Percentiles rank a stretch among this genome's conserved stretches.
Evolutionary conservation across 1,140 invertebrate species (phyloP).

Genomic region (Ips typographus): DNA sequence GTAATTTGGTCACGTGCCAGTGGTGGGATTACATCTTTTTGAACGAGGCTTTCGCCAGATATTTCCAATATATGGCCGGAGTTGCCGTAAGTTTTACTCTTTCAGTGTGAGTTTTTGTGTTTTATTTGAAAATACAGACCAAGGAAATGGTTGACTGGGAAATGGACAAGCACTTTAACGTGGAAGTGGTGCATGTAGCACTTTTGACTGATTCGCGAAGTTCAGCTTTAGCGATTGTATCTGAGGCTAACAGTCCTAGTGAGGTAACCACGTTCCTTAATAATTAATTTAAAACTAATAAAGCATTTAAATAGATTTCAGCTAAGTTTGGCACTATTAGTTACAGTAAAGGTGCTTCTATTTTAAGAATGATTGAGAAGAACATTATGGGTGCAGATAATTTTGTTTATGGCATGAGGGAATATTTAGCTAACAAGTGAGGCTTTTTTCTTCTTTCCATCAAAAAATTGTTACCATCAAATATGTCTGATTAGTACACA

Average conservation of each 20-base stretch:
- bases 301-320: conserved; percentile 39
- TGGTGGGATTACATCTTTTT: conserved; percentile 95
- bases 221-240: conserved; percentile 46
- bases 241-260: conserved; percentile 38
- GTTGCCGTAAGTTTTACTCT: conserved; percentile 14
- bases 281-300: conserved; percentile 1
- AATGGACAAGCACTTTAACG: conserved; percentile 49
- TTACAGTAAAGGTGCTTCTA: conserved; percentile 64
- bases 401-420: conserved; percentile 61
- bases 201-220: conserved; percentile 42
- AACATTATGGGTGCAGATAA: conserved; percentile 64
- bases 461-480: not conserved
- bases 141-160: conserved; percentile 26
- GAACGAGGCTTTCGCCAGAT: conserved; percentile 83
- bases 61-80: conserved; percentile 22
- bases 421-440: conserved; percentile 58
- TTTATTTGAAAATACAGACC: conserved; percentile 1
- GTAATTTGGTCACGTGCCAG: conserved; percentile 83
- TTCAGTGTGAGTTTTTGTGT: not conserved
- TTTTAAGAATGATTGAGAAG: conserved; percentile 73
- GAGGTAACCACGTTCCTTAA: not conserved
- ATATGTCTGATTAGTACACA: conserved; percentile 53
- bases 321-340: conserved; percentile 61
- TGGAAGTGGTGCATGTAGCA: conserved; percentile 54
- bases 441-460: conserved; percentile 12